Percentiles rank a stretch among this genome's conserved stretches.
These are phyloP conservation scores for Porites lutea DNA, from an alignment of 64 coral and sea anemone species.

Conservation along the genomic window DNA sequence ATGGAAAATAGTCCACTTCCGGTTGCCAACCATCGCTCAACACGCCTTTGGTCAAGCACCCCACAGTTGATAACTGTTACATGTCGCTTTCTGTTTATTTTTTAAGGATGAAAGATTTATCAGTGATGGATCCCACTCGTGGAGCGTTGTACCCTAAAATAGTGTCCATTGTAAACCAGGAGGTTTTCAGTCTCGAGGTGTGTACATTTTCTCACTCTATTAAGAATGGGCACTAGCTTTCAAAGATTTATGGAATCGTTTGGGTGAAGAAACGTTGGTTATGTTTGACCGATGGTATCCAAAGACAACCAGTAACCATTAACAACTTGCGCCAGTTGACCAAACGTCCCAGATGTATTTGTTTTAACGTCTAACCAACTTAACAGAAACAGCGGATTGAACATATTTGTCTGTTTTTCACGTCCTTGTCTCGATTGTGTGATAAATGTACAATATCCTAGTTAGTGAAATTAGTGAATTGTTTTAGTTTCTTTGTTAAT, in stretches of 20 bases:
- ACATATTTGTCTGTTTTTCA: background rate
- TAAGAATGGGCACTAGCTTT: background rate
- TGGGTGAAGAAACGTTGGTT: too few relatives aligned
- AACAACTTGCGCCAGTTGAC: too few relatives aligned
- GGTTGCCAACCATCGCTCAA: too few relatives aligned
- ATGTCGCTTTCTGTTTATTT: background rate
- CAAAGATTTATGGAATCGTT: too few relatives aligned
- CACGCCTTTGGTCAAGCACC: too few relatives aligned
- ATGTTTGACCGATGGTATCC: too few relatives aligned
- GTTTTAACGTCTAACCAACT: too few relatives aligned
- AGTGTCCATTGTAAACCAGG: slow-evolving; percentile 95
- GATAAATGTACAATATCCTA: too few relatives aligned
- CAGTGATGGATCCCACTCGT: slow-evolving; percentile 82
- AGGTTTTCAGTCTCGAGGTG: slow-evolving; percentile 95
- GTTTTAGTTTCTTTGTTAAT: background rate
- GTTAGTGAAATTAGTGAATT: background rate
- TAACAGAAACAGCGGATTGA: background rate
- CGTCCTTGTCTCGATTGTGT: too few relatives aligned
- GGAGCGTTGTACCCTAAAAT: slow-evolving; percentile 87
- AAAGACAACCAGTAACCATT: too few relatives aligned
- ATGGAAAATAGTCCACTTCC: too few relatives aligned
- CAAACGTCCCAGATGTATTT: too few relatives aligned
- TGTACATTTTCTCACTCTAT: background rate
- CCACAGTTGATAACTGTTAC: background rate
- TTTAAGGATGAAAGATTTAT: slow-evolving; percentile 91